Evolutionary conservation across 2,113 vertebrate species (phyloP), one percentile per base, ranked within the genome.

Genomic region (Ceuthmochares aereus): DNA sequence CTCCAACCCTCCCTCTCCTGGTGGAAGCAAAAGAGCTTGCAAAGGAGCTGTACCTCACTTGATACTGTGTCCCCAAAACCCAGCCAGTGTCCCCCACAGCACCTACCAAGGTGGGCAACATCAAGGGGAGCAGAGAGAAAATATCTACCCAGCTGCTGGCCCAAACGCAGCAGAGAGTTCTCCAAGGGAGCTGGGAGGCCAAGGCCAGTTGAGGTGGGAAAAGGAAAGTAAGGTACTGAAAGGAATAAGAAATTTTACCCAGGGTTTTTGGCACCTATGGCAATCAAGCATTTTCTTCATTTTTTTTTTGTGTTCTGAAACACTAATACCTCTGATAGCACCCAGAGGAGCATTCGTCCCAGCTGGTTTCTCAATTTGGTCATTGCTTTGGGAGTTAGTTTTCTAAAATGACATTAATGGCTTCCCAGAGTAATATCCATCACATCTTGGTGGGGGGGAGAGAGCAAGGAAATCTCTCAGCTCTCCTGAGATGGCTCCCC

Each of bases 81-180:
- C 0, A 0, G 15, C 14, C 32, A 45, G 10, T 12, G 25, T 77
- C 63, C 7, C 10, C 21, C 14, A 42, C 0, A 2, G 32, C 14
- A 52, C 9, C 20, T 6, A 2, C 26, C 18, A 59, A 19, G 4
- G 11, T 51, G 51, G 19, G 18, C 0, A 2, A 37, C 22, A 70
- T 32, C 20, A n/a, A 32, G 29, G 37, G 29, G 9, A 59, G 8
- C 4, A 10, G 59, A 84, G 23, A 69, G 45, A 40, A 87, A 81
- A n/a, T 10, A 32, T 4, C 32, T 82, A 34, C 16, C 30, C 52
- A 62, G 4, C 7, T 74, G 52, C 37, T 63, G 69, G 6, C n/a
- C 26, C 45, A 59, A 58, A 69, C 5, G 29, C 0, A 0, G 29
- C 34, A 55, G 64, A 58, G 34, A 18, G 51, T 67, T 62, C 25